A percentile compares a stretch with the other conserved stretches of the same genome.
Conservation (phyloP, 1,140 invertebrate species). For the Drosophila carrolli region DNA sequence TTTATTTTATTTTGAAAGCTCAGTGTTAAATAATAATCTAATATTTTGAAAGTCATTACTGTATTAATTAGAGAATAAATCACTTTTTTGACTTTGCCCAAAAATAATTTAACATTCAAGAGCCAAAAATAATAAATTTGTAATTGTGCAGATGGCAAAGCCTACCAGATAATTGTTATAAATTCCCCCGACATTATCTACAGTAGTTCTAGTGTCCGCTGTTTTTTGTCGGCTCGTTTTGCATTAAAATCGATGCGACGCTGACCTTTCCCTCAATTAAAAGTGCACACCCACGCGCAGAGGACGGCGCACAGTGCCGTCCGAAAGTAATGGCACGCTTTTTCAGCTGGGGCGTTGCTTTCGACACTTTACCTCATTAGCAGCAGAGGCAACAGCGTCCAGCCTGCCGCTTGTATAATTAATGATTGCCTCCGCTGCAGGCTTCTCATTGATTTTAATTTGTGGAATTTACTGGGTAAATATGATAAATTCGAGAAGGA, state of each 20-base stretch:
- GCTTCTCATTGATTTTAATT: constrained; percentile 65
- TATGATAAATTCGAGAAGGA: constrained; percentile 58
- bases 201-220: not conserved
- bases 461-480: constrained; percentile 65
- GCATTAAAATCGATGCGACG: constrained; percentile 71
- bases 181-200: constrained; percentile 4
- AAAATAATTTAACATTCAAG: not conserved
- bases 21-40: too few relatives aligned
- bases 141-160: not conserved
- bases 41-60: too few relatives aligned
- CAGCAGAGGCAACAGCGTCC: constrained; percentile 8
- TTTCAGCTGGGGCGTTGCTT: constrained; percentile 45
- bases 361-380: constrained; percentile 65
- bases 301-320: constrained; percentile 42
- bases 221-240: constrained; percentile 35
- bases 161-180: constrained; percentile 1
- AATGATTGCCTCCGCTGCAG: constrained; percentile 47
- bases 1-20: too few relatives aligned
- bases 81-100: too few relatives aligned
- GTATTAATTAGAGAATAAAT: too few relatives aligned
- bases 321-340: constrained; percentile 50
- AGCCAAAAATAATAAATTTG: not conserved
- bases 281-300: constrained; percentile 21
- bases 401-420: constrained; percentile 53
- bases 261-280: constrained; percentile 80